Evolutionary conservation across 2,888 invertebrate species (phyloP), one percentile per base, ranked within the genome.

Genomic region (Patella ulyssiponensis): DNA sequence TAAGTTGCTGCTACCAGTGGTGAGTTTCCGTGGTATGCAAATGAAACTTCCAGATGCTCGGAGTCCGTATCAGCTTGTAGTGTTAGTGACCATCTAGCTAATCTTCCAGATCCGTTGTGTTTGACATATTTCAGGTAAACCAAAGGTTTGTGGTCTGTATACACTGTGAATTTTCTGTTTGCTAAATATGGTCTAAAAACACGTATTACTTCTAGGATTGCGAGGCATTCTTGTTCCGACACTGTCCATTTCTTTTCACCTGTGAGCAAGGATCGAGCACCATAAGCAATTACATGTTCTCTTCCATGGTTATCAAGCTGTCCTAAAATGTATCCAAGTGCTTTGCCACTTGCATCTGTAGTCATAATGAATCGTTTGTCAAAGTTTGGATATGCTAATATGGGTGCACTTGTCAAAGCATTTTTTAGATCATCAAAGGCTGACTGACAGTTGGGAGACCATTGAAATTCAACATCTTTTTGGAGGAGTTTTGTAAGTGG

Each of bases 401-500:
- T 27, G 27, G 27, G 27, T 27, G 27, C 27, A 27, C 27, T 27
- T 27, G 27, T 27, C 27, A 27, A 83, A 20, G 56, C 70, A 12
- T 70, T 12, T 27, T 82, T 79, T 11, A 84, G 33, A 5, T 54
- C 52, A 0, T 77, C 70, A 75, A 85, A 83, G 0, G 83, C 75
- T 4, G 51, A n/a, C 17, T 81, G 69, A 56, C 79, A 79, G 12
- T 81, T 72, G 3, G 71, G 72, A 14, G 75, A 74, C 85, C 85
- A 85, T 3, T 54, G 53, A 53, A 82, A 83, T 64, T 69, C 73
- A 17, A 54, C 52, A 27, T 81, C 79, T 71, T 83, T 80, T 14
- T 74, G 79, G 23, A 81, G 33, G 1, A 84, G 69, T 5, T 75
- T 23, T 71, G 83, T 77, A 12, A 84, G 54, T 14, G 85, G 83